A percentile compares a stretch with the other conserved stretches of the same genome.
Evolutionary conservation across 2,888 invertebrate genomes (phyloP).

Genomic region (Limnephilus rhombicus): DNA sequence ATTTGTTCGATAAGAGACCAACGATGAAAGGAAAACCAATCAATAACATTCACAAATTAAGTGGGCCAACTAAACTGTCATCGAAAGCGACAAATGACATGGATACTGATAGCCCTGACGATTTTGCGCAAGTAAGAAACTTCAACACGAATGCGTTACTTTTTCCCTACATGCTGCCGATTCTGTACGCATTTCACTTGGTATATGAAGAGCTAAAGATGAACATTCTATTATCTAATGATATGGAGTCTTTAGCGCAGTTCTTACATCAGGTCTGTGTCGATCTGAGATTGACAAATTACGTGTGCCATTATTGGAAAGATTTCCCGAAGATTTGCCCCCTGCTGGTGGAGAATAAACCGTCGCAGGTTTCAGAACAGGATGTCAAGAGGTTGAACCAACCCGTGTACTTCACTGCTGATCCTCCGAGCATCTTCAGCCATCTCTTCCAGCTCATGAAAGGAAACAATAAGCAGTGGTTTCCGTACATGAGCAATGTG

Average conservation of each 20-base stretch:
- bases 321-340: slow-evolving; percentile 86
- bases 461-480: slow-evolving; percentile 77
- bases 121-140: slow-evolving; percentile 69
- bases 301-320: slow-evolving; percentile 89
- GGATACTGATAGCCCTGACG: slow-evolving; percentile 57
- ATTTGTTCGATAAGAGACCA: slow-evolving; percentile 54
- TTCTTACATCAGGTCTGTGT: slow-evolving; percentile 87
- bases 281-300: slow-evolving; percentile 85
- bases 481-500: slow-evolving; percentile 85
- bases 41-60: slow-evolving; percentile 53
- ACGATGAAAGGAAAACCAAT: slow-evolving; percentile 59
- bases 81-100: slow-evolving; percentile 57
- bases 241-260: slow-evolving; percentile 82
- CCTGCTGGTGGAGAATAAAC: slow-evolving; percentile 71
- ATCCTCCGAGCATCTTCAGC: slow-evolving; percentile 85
- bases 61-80: slow-evolving; percentile 35
- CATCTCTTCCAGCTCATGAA: slow-evolving; percentile 83
- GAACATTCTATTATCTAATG: slow-evolving; percentile 83
- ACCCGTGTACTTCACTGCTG: slow-evolving; percentile 80
- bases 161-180: slow-evolving; percentile 85
- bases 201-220: slow-evolving; percentile 95
- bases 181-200: slow-evolving; percentile 90
- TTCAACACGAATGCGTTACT: slow-evolving; percentile 83
- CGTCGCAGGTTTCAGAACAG: slow-evolving; percentile 77
- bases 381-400: slow-evolving; percentile 79